Evolutionary conservation across 2,888 invertebrate genomes (phyloP).

Genomic region (Oegoconia quadripuncta): DNA sequence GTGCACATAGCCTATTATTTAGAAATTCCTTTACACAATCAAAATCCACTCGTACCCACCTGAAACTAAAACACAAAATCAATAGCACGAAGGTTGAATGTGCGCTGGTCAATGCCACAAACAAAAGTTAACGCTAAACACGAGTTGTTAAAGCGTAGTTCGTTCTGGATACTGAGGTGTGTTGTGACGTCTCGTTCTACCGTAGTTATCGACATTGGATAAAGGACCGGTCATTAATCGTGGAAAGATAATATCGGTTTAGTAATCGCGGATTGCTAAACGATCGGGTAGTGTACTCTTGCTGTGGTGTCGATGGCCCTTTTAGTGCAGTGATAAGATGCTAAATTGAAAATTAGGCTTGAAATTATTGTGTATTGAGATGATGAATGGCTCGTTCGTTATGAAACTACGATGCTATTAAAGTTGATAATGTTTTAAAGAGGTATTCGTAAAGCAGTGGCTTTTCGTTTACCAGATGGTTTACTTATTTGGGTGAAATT

Average conservation of each 20-base stretch:
- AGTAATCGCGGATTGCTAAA: conserved; percentile 72
- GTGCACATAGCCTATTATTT: conserved; percentile 25
- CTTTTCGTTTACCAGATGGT: too few species aligned
- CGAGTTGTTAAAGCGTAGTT: conserved; percentile 23
- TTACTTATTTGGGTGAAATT: too few species aligned
- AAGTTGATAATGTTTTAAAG: too few species aligned
- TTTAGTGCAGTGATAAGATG: conserved; percentile 13
- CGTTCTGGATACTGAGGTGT: conserved; percentile 13
- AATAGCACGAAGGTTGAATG: conserved; percentile 11
- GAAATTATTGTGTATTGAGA: too few species aligned
- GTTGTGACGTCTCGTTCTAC: conserved; percentile 35
- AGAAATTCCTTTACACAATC: conserved; percentile 17
- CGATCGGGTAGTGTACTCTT: conserved; percentile 56
- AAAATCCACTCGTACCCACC: conserved; percentile 24
- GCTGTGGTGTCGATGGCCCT: conserved; percentile 17
- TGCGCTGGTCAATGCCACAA: conserved; percentile 16
- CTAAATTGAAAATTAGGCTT: conserved; percentile 19
- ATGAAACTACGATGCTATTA: too few species aligned
- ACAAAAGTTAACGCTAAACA: conserved; percentile 17
- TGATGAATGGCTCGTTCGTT: too few species aligned
- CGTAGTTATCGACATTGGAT: conserved; percentile 60
- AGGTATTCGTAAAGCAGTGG: too few species aligned
- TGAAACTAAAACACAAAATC: conserved; percentile 14
- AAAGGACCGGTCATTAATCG: conserved; percentile 72
- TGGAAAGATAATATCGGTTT: conserved; percentile 66